phyloP scores from a whole-genome alignment of 1,140 invertebrate genomes.

The Caenorhabditis tropicalis region DNA sequence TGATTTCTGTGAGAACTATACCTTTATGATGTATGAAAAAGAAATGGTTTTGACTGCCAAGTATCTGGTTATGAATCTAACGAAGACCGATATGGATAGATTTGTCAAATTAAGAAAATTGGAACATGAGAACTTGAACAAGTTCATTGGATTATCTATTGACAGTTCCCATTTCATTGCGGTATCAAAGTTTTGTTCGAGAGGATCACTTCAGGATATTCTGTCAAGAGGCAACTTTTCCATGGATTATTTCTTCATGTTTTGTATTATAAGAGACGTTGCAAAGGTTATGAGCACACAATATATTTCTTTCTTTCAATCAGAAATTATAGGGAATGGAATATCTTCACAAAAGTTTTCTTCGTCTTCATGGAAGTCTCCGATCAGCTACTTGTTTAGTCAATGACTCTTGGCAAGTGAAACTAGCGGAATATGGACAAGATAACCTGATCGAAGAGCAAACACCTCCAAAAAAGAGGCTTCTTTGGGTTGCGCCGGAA shows the following conservation, averaged over 20 bases:
- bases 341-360: constrained; percentile 56
- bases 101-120: constrained; percentile 56
- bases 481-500: constrained; percentile 94
- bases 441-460: constrained; percentile 17
- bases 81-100: neutral
- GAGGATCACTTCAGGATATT: constrained; percentile 78
- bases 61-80: constrained; percentile 14
- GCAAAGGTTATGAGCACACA: constrained; percentile 75
- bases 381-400: constrained; percentile 57
- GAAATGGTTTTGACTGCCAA: constrained; percentile 9
- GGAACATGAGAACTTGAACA: constrained; percentile 67
- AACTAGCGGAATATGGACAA: constrained; percentile 59
- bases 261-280: constrained; percentile 82
- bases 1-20: constrained; percentile 43
- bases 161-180: constrained; percentile 77
- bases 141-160: constrained; percentile 84
- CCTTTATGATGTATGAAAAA: constrained; percentile 59
- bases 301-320: no score
- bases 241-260: constrained; percentile 83
- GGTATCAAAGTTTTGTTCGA: constrained; percentile 82
- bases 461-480: neutral
- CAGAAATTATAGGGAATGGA: constrained; percentile 51
- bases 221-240: constrained; percentile 86
- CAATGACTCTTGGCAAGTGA: constrained; percentile 67
- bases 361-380: constrained; percentile 59